Evolutionary conservation across 2,113 vertebrate genomes (phyloP).

Genomic region (Numenius arquata): DNA sequence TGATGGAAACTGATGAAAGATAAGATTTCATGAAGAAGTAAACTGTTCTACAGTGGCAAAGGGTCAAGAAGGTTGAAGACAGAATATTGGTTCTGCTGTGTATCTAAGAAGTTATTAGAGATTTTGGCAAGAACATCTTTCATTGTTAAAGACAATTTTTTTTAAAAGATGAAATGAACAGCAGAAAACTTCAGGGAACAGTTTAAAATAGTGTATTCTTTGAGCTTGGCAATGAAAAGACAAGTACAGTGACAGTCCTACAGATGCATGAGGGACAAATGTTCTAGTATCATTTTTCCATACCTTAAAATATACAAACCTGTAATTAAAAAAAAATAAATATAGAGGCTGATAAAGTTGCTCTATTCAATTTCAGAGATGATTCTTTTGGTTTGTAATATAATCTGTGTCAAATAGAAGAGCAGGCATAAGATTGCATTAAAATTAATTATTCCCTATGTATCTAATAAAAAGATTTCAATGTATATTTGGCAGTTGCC

Average conservation of each 20-base stretch:
- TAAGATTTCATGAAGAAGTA: neutral
- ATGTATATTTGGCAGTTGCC: neutral
- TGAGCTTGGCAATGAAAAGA: neutral
- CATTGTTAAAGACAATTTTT: neutral
- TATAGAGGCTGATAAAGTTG: neutral
- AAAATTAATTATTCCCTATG: neutral
- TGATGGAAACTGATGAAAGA: neutral
- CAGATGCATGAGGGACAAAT: neutral
- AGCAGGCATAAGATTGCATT: neutral
- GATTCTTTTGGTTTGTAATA: neutral
- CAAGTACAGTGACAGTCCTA: neutral
- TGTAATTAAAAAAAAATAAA: neutral
- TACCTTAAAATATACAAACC: neutral
- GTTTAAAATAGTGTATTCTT: neutral
- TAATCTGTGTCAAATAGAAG: neutral
- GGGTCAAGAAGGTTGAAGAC: neutral
- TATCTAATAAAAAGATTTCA: neutral
- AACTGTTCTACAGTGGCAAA: neutral
- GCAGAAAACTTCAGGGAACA: neutral
- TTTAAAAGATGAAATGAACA: neutral
- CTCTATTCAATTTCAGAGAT: neutral
- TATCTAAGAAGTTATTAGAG: neutral
- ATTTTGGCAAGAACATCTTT: neutral
- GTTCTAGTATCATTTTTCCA: neutral
- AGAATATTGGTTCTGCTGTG: neutral